Evolutionary conservation across 2,888 invertebrate genomes (phyloP).

Genomic region (Liodrosophila aerea): DNA sequence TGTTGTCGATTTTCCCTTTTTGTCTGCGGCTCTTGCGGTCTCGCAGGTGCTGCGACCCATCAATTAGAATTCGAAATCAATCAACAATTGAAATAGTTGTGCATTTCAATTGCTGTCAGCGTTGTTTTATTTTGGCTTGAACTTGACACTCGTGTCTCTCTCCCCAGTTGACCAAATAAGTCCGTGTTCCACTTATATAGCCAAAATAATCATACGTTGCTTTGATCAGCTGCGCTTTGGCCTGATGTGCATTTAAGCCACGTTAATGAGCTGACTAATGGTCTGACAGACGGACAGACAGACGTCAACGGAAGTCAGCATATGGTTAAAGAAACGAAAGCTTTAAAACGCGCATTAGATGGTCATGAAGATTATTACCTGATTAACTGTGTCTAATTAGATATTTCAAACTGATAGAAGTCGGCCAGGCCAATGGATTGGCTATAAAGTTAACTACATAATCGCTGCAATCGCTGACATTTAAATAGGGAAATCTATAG

Average conservation of each 20-base stretch:
- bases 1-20: conserved; percentile 18
- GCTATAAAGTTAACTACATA: too few species aligned
- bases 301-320: conserved; percentile 51
- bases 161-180: conserved; percentile 32
- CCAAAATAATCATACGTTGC: conserved; percentile 27
- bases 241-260: conserved; percentile 44
- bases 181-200: conserved; percentile 7
- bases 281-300: conserved; percentile 4
- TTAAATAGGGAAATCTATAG: too few species aligned
- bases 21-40: conserved; percentile 6
- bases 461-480: too few species aligned
- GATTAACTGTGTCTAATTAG: conserved; percentile 41
- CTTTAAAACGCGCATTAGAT: conserved; percentile 47
- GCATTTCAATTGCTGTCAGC: conserved; percentile 64
- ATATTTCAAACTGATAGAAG: background rate
- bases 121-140: conserved; percentile 43
- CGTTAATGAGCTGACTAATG: conserved; percentile 59
- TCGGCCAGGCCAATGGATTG: too few species aligned
- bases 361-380: conserved; percentile 40
- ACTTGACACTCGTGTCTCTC: conserved; percentile 58
- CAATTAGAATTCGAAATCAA: conserved; percentile 69
- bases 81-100: conserved; percentile 59
- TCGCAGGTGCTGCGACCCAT: conserved; percentile 40
- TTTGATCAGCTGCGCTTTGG: conserved; percentile 61
- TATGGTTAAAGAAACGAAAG: conserved; percentile 60